Base-by-base conservation (phyloP, 2,888 invertebrate species). In the Pseudoips prasinana region DNA sequence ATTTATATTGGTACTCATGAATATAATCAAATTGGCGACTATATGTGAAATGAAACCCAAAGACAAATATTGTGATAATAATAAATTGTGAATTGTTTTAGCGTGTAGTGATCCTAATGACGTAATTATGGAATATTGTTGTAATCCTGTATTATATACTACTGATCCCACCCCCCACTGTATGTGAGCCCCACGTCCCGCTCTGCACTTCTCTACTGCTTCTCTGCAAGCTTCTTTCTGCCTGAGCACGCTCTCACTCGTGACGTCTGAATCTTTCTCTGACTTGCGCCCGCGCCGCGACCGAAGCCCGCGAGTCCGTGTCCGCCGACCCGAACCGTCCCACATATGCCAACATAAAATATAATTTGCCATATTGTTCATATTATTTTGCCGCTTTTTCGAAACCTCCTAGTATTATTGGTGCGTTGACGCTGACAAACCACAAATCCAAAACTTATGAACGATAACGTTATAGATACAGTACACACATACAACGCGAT, bases 131-230 rank as follows among this genome's bases (percentile, higher is more conserved):
- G 74, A 81, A 70, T 79, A 75, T 64, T 81, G 75, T 83, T 83
- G 81, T 86, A 79, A 79, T 82, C 86, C 87, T 84, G 76, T 86
- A 84, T 77, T 84, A 74, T 84, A 74, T 79, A 78, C 83, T 80
- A 83, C 76, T 72, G 59, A 73, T 79, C 82, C 86, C 73, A 63
- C 77, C 80, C 51, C 69, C 78, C 76, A 86, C 81, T 84, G 85
- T 75, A 81, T 86, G 81, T 81, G 75, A 80, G 82, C 82, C 83
- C 85, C 82, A 82, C 82, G 79, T 86, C 85, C 87, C 84, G 84
- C 85, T 86, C 85, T 86, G 87, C 87, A 87, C 87, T 86, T 86
- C 87, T 87, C 86, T 86, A 86, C 86, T 87, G 87, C 87, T 87
- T 86, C 86, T 87, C 86, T 86, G 87, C 87, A 87, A 87, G 87